These are phyloP conservation scores for Rhinichthys klamathensis DNA, from an alignment of 2,113 vertebrate genomes.

Conservation along the genomic window DNA sequence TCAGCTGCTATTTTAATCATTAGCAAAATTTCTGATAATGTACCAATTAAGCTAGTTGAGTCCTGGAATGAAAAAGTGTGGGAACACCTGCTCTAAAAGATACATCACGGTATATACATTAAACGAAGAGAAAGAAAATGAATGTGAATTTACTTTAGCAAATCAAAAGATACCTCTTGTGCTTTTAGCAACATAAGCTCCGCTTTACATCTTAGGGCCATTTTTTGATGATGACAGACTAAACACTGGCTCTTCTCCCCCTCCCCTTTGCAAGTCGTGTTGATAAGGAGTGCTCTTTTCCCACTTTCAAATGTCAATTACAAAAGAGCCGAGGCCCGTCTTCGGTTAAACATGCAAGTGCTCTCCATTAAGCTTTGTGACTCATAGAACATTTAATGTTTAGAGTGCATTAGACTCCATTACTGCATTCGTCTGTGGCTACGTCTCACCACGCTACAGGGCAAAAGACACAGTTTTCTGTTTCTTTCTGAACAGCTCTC, in stretches of 20 bases:
- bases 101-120: not conserved
- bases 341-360: constrained; percentile 51
- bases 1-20: no score
- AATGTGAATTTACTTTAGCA: not conserved
- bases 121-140: not conserved
- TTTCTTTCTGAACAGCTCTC: constrained; percentile 6
- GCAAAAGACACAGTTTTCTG: constrained; percentile 37
- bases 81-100: not conserved
- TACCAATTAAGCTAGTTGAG: no score
- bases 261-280: not conserved
- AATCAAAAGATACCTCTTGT: not conserved
- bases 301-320: constrained; percentile 34
- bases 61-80: no score
- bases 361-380: constrained; percentile 64
- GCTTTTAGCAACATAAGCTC: not conserved
- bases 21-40: no score
- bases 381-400: constrained; percentile 58
- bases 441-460: not conserved
- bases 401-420: constrained; percentile 49
- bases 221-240: constrained; percentile 6
- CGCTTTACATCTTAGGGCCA: not conserved
- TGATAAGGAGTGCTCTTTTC: constrained; percentile 16
- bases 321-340: constrained; percentile 41
- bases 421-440: constrained; percentile 37
- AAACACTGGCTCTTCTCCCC: not conserved